phyloP scores from a whole-genome alignment of 2,888 invertebrate species.

The Spodoptera picta region DNA sequence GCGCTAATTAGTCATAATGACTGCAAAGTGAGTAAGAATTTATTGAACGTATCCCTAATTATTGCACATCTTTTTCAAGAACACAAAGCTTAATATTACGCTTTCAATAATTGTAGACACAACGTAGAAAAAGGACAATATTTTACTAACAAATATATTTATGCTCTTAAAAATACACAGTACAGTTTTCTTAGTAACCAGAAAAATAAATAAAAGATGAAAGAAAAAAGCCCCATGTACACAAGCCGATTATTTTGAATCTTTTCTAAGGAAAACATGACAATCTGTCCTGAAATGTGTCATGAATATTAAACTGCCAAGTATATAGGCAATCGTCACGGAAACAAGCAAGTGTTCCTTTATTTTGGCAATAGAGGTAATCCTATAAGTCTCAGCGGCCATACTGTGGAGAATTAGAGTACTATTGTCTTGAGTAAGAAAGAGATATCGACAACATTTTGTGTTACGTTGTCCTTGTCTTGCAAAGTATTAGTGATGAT shows the following conservation, averaged over 20 bases:
- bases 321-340: conserved; percentile 53
- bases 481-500: conserved; percentile 17
- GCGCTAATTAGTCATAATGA: no score
- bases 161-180: neutral
- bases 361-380: conserved; percentile 50
- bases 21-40: no score
- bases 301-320: conserved; percentile 54
- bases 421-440: conserved; percentile 36
- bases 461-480: conserved; percentile 30
- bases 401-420: conserved; percentile 19
- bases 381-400: conserved; percentile 49
- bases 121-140: neutral
- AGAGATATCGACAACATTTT: conserved; percentile 2
- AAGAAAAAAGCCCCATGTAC: conserved; percentile 20
- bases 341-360: conserved; percentile 43
- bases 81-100: no score
- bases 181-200: conserved; percentile 2
- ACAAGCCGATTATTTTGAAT: conserved; percentile 40
- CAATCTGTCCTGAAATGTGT: conserved; percentile 49
- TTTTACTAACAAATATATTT: neutral
- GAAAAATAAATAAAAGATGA: conserved; percentile 22
- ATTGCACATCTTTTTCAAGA: no score
- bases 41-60: no score
- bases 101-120: neutral
- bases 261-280: conserved; percentile 39